Percentiles rank a stretch among this genome's conserved stretches.
Conservation (phyloP, 2,888 invertebrate species). For the Beris chalybata region DNA sequence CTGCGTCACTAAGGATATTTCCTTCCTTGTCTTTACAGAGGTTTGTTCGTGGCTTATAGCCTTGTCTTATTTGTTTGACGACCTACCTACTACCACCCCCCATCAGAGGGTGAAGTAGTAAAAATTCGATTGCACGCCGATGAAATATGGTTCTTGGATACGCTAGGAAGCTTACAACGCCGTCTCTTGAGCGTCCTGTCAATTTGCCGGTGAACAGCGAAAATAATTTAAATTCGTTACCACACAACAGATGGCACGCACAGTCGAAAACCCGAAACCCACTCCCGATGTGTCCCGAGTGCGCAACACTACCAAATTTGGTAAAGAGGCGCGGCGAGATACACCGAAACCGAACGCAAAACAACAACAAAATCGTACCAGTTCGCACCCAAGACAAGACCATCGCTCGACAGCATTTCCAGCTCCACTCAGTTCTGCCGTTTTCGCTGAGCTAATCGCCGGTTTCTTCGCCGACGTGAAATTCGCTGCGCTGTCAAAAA, state of each 20-base stretch:
- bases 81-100: too few relatives aligned
- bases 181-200: too few relatives aligned
- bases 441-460: not conserved
- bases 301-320: constrained; percentile 12
- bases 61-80: too few relatives aligned
- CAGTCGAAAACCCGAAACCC: not conserved
- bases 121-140: too few relatives aligned
- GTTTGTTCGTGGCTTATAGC: too few relatives aligned
- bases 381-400: not conserved
- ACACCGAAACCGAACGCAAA: not conserved
- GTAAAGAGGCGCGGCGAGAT: constrained; percentile 13
- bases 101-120: too few relatives aligned
- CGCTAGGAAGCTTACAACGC: too few relatives aligned
- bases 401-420: constrained; percentile 6
- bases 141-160: too few relatives aligned
- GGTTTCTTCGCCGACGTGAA: not conserved
- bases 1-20: too few relatives aligned
- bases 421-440: not conserved
- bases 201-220: not conserved
- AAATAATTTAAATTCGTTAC: not conserved
- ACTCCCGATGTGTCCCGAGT: too few relatives aligned
- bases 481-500: constrained; percentile 21
- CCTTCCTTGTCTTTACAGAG: too few relatives aligned
- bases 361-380: not conserved
- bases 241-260: not conserved